Base-by-base conservation (phyloP, 2,888 invertebrate genomes). In the Watsonalla cultraria region DNA sequence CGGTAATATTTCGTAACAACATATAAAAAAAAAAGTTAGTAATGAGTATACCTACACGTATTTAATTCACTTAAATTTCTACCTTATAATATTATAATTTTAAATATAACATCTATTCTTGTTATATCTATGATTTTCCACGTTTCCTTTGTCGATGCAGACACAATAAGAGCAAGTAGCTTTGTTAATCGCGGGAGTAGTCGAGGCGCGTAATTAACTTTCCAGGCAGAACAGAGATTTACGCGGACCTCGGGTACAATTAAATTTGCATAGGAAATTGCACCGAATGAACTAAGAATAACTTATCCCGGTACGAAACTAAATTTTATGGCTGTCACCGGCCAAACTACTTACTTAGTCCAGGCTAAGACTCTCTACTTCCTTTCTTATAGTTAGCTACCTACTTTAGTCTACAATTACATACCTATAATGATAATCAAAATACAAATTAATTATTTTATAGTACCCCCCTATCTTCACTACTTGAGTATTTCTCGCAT, bases 201-300 rank as follows among this genome's bases (percentile, higher is more conserved):
- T 77, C 78, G 76, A 68, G 70, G 75, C 74, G 78, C 79, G 84
- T 90, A 90, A 90, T 90, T 90, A 90, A 90, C 87, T 90, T 86
- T 84, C 76, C 68, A 76, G 82, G 78, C 82, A 82, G 81, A 70
- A 68, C 76, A 78, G 85, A 88, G 90, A 90, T 90, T 90, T 90
- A 90, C 89, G 84, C 78, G 85, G 80, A 84, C 84, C 81, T 71
- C 76, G 87, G 87, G 89, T 78, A 86, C 89, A 89, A 89, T 90
- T 89, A 90, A 88, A 89, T 90, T 90, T 90, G 89, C 90, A 90
- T 90, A 89, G 89, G 86, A 88, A 88, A 90, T 90, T 88, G 88
- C 82, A 85, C 78, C 72, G 84, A 83, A 85, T 83, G 74, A 81
- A 80, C 85, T 82, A 87, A 87, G 88, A 86, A 86, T 86, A 87